Percentiles rank a stretch among this genome's conserved stretches.
Evolutionary conservation across 2,888 invertebrate genomes (phyloP).

Genomic region (Drosophila mercatorum): DNA sequence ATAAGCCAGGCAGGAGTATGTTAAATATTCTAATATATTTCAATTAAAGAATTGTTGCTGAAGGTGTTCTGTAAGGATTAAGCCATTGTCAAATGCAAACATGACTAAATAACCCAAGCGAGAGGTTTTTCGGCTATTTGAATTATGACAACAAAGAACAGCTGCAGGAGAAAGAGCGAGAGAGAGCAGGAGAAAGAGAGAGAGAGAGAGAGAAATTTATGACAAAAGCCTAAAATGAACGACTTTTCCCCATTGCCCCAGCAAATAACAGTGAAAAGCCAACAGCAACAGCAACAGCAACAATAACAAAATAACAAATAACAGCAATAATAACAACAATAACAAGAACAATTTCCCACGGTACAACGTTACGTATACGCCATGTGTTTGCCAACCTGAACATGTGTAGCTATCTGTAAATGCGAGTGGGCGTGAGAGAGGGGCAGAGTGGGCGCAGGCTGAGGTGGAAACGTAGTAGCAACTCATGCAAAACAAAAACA

Average conservation of each 20-base stretch:
- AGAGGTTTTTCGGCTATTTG: constrained; percentile 35
- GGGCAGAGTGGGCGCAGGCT: not conserved
- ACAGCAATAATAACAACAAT: constrained; percentile 56
- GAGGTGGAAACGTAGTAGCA: constrained; percentile 13
- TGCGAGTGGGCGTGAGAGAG: constrained; percentile 14
- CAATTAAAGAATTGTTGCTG: constrained; percentile 5
- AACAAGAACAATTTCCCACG: constrained; percentile 65
- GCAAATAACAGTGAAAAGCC: constrained; percentile 44
- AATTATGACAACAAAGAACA: constrained; percentile 53
- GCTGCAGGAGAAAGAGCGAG: not conserved
- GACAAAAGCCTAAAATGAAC: constrained; percentile 55
- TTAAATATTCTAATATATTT: constrained; percentile 1
- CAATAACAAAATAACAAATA: constrained; percentile 38
- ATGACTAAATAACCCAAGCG: constrained; percentile 36
- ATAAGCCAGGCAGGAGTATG: not conserved
- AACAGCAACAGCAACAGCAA: constrained; percentile 35
- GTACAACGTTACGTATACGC: constrained; percentile 67
- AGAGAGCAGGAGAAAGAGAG: not conserved
- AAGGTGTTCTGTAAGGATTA: constrained; percentile 11
- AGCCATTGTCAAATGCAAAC: constrained; percentile 28
- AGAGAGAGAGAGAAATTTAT: constrained; percentile 31
- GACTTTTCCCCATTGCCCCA: constrained; percentile 58
- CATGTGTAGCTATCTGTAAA: constrained; percentile 74
- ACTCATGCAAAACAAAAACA: constrained; percentile 70
- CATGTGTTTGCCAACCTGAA: constrained; percentile 73